Evolutionary conservation across 1,140 invertebrate species (phyloP), one percentile per base, ranked within the genome.

Genomic region (Camponotus vicinus): DNA sequence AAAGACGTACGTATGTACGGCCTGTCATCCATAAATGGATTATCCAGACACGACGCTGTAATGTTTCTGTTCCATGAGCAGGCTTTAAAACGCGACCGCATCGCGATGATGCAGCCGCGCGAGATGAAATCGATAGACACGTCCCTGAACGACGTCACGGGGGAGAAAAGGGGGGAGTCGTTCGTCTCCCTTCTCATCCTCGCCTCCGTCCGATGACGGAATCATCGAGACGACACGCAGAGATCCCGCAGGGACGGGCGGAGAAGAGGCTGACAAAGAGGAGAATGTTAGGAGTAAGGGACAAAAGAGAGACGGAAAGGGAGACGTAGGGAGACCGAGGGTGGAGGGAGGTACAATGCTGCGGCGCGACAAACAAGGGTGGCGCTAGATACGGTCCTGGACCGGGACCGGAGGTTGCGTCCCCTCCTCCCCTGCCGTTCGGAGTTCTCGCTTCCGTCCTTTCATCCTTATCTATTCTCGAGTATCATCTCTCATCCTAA

Each of bases 41-140:
- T 37, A 32, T 86, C 45, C n/a, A 37, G 79, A 73, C 7, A 70
- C 45, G 82, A 85, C 34, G 42, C n/a, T 32, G 52, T 40, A 45
- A 4, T 37, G 27, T n/a, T 77, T 37, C 45, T 61, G 45, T 78
- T 42, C 70, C 66, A 70, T 40, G 49, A 66, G 73, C 21, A 34
- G 42, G 11, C 64, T 84, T 63, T 63, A 86, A 87, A 79, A 79
- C 45, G n/a, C 40, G 63, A 87, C 64, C 45, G 82, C 67, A 88
- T 90, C 89, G 55, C 64, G 69, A 61, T 69, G 86, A 85, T 82
- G 78, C 76, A 89, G 45, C 80, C 66, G 64, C 59, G 73, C 59
- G 78, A 89, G 89, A 90, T 90, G 88, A 88, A 87, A 91, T 91
- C 90, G 90, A 91, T 91, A 90, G 73, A 85, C 89, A 88, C 89